Evolutionary conservation across 2,113 vertebrate species (phyloP), one percentile per base, ranked within the genome.

Genomic region (Megalops atlanticus): DNA sequence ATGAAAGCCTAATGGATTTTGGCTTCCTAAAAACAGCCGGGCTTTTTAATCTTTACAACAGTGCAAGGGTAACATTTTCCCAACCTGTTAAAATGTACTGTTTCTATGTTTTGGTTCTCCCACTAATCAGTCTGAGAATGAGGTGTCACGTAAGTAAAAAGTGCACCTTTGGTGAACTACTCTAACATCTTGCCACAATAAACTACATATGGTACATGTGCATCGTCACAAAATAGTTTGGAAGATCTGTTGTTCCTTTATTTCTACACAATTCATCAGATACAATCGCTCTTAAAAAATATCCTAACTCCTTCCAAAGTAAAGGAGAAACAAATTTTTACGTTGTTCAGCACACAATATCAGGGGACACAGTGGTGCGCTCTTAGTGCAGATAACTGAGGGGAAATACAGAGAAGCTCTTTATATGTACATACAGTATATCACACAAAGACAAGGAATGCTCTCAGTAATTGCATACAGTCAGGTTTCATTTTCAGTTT

Each of bases 381-480:
- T 77, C 15, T 24, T 70, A 18, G 79, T 52, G 18, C 27, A 73
- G 18, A 24, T 41, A 73, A n/a, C 33, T 1, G 10, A 27, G 39
- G 38, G 40, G 72, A 39, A 72, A 72, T 72, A 72, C 18, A n/a
- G n/a, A n/a, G n/a, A 39, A 72, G 14, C 70, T 72, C 38, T 72
- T 72, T 72, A 36, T 72, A 72, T 72, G 38, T 72, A 72, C 70
- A 72, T 72, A 72, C 70, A 72, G 33, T 39, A 72, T 64, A 72
- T 72, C 70, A 72, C 70, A 72, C 7, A 70, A 18, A 72, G 21
- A 39, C 33, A 72, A 72, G 70, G 38, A 72, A 72, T 38, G 38
- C 70, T 36, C 18, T 24, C 70, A 72, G 33, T 72, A 39, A 72
- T 64, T 72, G 38, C 70, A 72, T 36, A 33, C 69, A 72, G 70